phyloP scores from a whole-genome alignment of 1,140 invertebrate genomes.

The Apis dorsata region DNA sequence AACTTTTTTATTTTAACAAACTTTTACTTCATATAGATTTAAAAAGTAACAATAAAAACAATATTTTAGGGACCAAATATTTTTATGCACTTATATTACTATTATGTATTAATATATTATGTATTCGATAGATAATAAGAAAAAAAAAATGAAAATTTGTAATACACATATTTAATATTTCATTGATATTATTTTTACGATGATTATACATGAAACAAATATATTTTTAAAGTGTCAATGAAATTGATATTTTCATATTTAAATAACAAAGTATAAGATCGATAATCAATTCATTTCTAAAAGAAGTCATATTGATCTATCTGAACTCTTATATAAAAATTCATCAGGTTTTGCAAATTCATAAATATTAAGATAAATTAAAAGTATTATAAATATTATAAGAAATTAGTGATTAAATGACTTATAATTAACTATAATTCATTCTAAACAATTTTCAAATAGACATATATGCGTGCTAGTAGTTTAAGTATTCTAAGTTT shows the following conservation, averaged over 20 bases:
- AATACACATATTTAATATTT: background rate
- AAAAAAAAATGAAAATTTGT: slow-evolving; percentile 10
- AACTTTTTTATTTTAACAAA: background rate
- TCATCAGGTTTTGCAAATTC: background rate
- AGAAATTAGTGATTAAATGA: background rate
- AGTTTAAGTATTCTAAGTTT: background rate
- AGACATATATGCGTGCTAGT: background rate
- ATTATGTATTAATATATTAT: background rate
- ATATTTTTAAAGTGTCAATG: background rate
- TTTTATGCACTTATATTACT: too few species aligned
- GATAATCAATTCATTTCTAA: background rate
- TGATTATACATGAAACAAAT: background rate
- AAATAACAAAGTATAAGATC: too few species aligned
- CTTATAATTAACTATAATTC: background rate
- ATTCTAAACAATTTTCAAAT: background rate
- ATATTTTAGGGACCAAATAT: slow-evolving; percentile 75
- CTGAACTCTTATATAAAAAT: too few species aligned
- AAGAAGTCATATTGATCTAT: too few species aligned
- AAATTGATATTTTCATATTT: too few species aligned
- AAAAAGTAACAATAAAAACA: slow-evolving; percentile 46
- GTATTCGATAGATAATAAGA: slow-evolving; percentile 6
- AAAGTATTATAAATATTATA: background rate
- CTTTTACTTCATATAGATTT: background rate
- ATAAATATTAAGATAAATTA: background rate
- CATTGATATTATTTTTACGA: background rate